Conservation (phyloP, 2,888 invertebrate genomes). For the Brenthis ino region DNA sequence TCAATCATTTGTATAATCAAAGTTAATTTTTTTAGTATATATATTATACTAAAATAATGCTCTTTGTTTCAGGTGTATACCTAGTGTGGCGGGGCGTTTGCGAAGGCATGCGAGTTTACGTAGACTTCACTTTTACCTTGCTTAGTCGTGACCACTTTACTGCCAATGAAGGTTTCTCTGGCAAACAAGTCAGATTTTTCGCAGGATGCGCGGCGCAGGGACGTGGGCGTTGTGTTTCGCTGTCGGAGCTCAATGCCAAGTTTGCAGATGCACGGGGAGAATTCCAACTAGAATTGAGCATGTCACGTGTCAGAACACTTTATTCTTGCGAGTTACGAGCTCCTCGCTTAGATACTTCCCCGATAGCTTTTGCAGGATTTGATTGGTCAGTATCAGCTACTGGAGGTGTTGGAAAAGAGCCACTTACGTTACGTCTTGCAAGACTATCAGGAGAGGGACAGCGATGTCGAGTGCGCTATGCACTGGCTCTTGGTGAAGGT, state of each 20-base stretch:
- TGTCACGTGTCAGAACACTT: slow-evolving; percentile 88
- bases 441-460: slow-evolving; percentile 92
- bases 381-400: slow-evolving; percentile 90
- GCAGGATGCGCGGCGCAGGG: slow-evolving; percentile 88
- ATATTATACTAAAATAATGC: background rate
- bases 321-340: slow-evolving; percentile 87
- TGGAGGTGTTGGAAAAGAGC: slow-evolving; percentile 82
- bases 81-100: slow-evolving; percentile 89
- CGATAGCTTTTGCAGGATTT: slow-evolving; percentile 90
- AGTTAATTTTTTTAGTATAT: background rate
- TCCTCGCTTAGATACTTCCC: slow-evolving; percentile 79
- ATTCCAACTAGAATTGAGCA: slow-evolving; percentile 89
- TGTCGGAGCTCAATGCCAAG: slow-evolving; percentile 86
- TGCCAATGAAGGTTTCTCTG: slow-evolving; percentile 90
- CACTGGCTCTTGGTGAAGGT: slow-evolving; percentile 86
- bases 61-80: slow-evolving; percentile 85
- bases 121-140: slow-evolving; percentile 91
- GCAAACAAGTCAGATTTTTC: slow-evolving; percentile 87
- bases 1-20: no score
- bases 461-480: slow-evolving; percentile 88
- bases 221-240: slow-evolving; percentile 87
- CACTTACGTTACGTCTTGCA: slow-evolving; percentile 82
- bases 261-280: slow-evolving; percentile 91
- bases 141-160: slow-evolving; percentile 92
- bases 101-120: slow-evolving; percentile 88